Evolutionary conservation across 2,113 vertebrate genomes (phyloP).

Genomic region (Megaptera novaeangliae): DNA sequence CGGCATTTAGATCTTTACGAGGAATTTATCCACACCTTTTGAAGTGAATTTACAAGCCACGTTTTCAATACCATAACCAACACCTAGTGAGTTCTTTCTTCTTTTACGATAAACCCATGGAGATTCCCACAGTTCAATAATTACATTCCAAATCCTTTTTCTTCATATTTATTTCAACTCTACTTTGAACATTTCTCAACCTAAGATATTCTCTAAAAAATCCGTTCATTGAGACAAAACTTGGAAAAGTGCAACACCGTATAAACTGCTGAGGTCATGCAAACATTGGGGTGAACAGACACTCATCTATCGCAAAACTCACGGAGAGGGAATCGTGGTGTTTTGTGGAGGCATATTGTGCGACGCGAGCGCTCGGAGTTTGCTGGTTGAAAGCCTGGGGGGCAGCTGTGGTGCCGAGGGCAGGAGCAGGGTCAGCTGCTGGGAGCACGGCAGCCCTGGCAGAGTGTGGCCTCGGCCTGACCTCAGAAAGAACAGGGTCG

Average conservation of each 20-base stretch:
- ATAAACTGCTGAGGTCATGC: background rate
- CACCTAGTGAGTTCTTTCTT: background rate
- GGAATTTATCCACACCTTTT: background rate
- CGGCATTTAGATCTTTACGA: background rate
- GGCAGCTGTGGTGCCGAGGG: background rate
- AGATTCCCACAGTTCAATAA: background rate
- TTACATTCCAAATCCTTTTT: background rate
- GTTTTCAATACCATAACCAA: background rate
- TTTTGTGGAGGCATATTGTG: background rate
- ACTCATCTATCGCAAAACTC: background rate
- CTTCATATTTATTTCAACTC: background rate
- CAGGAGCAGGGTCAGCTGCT: background rate
- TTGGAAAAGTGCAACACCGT: background rate
- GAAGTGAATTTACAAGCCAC: background rate
- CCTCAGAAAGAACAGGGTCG: background rate
- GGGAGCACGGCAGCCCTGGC: background rate
- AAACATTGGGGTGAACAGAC: background rate
- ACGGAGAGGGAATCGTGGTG: background rate
- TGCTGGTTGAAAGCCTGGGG: background rate
- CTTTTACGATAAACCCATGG: background rate
- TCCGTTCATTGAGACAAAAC: background rate
- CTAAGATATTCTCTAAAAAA: background rate
- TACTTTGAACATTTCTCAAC: background rate
- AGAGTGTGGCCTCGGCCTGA: background rate
- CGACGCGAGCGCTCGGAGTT: background rate